These are phyloP conservation scores for Papilio helenus DNA, from an alignment of 1,140 invertebrate genomes.

Conservation along the genomic window DNA sequence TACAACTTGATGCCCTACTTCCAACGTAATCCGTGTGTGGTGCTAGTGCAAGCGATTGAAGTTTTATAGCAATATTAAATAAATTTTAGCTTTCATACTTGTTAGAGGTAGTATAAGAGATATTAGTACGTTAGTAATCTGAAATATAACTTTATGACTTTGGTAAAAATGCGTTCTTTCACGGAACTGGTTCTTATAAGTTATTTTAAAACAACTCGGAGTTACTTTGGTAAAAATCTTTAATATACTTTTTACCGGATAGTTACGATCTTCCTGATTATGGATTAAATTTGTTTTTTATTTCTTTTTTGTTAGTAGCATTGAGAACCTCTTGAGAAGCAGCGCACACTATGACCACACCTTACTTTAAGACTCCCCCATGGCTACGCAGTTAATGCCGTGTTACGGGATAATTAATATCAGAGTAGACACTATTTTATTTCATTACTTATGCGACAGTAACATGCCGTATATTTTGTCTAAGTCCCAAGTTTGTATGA, in stretches of 20 bases:
- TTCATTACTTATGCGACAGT: constrained; percentile 68
- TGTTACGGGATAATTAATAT: constrained; percentile 76
- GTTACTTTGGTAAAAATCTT: neutral
- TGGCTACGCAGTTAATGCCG: constrained; percentile 57
- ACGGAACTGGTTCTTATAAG: too few species aligned
- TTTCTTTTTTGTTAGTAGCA: neutral
- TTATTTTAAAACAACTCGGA: too few species aligned
- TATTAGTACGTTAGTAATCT: neutral
- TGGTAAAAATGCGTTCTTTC: too few species aligned
- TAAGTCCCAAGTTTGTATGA: constrained; percentile 66
- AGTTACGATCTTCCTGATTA: neutral
- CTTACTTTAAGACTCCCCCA: constrained; percentile 50
- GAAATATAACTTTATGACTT: neutral
- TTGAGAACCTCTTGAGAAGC: neutral
- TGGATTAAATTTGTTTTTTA: neutral
- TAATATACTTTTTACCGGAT: neutral
- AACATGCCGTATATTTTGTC: constrained; percentile 62
- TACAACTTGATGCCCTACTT: constrained; percentile 38
- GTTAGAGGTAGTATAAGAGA: neutral
- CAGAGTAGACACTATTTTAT: constrained; percentile 72
- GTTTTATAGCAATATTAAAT: neutral
- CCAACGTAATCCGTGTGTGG: constrained; percentile 14
- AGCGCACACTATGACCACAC: constrained; percentile 45
- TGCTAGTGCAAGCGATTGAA: neutral
- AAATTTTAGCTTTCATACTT: neutral